Percentiles rank a stretch among this genome's conserved stretches.
phyloP scores from a whole-genome alignment of 2,888 invertebrate genomes.

The Lasioglossum marginatum region DNA sequence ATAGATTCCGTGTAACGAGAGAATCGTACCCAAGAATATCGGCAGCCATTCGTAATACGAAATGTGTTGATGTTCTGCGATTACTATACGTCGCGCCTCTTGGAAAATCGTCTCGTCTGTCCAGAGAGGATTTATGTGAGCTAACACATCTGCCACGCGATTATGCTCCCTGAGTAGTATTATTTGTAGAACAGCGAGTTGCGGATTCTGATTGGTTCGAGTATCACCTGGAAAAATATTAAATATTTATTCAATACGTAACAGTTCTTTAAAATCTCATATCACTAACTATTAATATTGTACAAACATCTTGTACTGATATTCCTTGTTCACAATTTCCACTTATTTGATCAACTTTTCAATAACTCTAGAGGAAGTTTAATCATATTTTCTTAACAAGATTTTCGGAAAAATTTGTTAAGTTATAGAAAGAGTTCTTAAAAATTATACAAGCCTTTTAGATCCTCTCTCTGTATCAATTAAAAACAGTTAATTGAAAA shows the following conservation, averaged over 20 bases:
- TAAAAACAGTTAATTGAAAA: neutral
- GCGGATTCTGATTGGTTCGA: conserved; percentile 92
- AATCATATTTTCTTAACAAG: neutral
- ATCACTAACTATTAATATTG: neutral
- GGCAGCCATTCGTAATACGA: conserved; percentile 93
- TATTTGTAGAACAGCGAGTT: conserved; percentile 90
- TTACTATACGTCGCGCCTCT: conserved; percentile 90
- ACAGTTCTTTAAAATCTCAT: neutral
- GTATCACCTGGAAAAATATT: conserved; percentile 88
- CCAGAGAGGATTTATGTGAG: conserved; percentile 90
- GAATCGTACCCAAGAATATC: conserved; percentile 87
- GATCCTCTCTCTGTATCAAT: neutral
- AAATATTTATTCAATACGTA: neutral
- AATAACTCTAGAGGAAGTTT: neutral
- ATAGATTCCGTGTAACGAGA: neutral
- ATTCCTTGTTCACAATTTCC: neutral
- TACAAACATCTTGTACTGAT: neutral
- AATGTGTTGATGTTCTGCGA: conserved; percentile 92
- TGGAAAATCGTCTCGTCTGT: conserved; percentile 90
- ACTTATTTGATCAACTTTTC: neutral
- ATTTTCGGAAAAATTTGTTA: neutral
- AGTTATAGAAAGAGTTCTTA: neutral
- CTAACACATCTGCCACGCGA: conserved; percentile 88
- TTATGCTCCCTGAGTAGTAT: conserved; percentile 93
- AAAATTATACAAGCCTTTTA: neutral